phyloP scores from a whole-genome alignment of 2,888 invertebrate species.

The Pyralis farinalis region DNA sequence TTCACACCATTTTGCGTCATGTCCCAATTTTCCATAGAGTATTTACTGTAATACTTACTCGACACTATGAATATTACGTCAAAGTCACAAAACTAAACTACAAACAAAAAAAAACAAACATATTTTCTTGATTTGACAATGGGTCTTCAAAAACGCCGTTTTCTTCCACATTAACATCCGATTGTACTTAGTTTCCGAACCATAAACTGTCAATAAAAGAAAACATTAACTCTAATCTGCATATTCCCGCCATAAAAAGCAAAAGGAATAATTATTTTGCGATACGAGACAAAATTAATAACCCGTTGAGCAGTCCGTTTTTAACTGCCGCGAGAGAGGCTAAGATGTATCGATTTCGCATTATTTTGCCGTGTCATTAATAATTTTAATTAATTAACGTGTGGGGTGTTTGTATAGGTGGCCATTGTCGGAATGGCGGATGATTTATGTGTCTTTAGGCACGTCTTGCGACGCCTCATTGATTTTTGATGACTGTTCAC shows the following conservation, averaged over 20 bases:
- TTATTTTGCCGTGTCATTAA: slow-evolving; percentile 70
- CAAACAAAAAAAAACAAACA: slow-evolving; percentile 1
- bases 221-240: slow-evolving; percentile 70
- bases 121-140: neutral
- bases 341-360: slow-evolving; percentile 65
- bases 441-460: slow-evolving; percentile 63
- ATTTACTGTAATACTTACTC: too few relatives aligned
- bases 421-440: slow-evolving; percentile 54
- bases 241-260: slow-evolving; percentile 64
- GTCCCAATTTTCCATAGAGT: too few relatives aligned
- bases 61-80: too few relatives aligned
- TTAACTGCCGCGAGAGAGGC: slow-evolving; percentile 19
- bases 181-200: slow-evolving; percentile 58
- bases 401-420: slow-evolving; percentile 44
- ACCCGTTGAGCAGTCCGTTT: slow-evolving; percentile 39
- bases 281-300: slow-evolving; percentile 41
- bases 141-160: neutral
- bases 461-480: slow-evolving; percentile 53
- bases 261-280: slow-evolving; percentile 37
- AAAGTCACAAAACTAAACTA: too few relatives aligned
- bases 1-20: too few relatives aligned
- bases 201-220: slow-evolving; percentile 77
- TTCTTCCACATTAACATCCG: neutral
- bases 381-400: slow-evolving; percentile 74
- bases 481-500: slow-evolving; percentile 60